These are phyloP conservation scores for Eilema sororculum DNA, from an alignment of 2,888 invertebrate species.

Conservation along the genomic window DNA sequence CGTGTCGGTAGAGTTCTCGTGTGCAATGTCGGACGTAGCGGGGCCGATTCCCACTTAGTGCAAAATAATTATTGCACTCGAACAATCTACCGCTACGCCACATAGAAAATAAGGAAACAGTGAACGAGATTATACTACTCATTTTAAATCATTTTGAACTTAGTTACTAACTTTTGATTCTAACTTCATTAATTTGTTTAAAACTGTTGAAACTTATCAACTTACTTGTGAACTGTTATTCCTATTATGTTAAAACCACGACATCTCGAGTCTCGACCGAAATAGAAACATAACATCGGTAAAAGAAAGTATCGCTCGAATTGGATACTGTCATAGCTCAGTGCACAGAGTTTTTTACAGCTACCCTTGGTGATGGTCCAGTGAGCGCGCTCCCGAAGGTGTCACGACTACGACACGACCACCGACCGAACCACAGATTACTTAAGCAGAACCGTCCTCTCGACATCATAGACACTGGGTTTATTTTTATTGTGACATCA, in stretches of 20 bases:
- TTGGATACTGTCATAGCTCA: conserved; percentile 66
- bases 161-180: not conserved
- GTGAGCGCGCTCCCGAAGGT: conserved; percentile 60
- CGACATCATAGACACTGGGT: conserved; percentile 34
- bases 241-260: conserved; percentile 12
- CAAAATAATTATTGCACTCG: no score
- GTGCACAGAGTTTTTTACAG: conserved; percentile 75
- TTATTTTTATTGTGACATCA: conserved; percentile 48
- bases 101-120: not conserved
- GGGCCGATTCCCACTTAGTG: no score
- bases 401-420: conserved; percentile 72
- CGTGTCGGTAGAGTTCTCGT: no score
- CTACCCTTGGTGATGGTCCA: conserved; percentile 73
- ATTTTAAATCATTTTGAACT: no score
- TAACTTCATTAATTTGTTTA: not conserved
- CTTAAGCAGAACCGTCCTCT: conserved; percentile 27
- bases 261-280: conserved; percentile 14
- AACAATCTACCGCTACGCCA: not conserved
- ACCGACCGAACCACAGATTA: conserved; percentile 37
- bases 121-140: not conserved
- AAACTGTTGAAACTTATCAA: not conserved
- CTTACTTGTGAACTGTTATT: not conserved
- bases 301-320: conserved; percentile 39
- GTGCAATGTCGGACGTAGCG: no score
- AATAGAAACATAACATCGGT: conserved; percentile 22